These are phyloP conservation scores for Setophaga coronata DNA, from an alignment of 2,113 vertebrate species.

Conservation along the genomic window DNA sequence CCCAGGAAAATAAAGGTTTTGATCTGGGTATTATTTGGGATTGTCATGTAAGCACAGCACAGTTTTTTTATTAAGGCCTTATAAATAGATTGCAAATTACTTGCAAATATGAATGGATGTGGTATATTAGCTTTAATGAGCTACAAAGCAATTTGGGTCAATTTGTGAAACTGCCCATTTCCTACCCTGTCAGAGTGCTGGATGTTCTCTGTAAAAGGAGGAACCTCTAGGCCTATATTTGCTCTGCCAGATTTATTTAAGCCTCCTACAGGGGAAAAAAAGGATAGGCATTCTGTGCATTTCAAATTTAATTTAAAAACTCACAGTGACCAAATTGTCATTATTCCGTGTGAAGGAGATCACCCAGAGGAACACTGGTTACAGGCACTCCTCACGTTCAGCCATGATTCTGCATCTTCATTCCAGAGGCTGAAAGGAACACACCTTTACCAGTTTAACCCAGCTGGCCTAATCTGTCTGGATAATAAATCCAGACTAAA, in stretches of 20 bases:
- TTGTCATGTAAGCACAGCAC: not conserved
- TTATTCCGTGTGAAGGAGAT: not conserved
- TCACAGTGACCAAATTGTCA: not conserved
- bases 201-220: not conserved
- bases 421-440: not conserved
- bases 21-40: not conserved
- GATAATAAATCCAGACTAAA: not conserved
- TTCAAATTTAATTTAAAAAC: not conserved
- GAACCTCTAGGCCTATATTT: not conserved
- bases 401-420: not conserved
- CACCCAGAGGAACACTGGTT: not conserved
- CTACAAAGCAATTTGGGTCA: not conserved
- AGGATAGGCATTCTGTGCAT: too few relatives aligned
- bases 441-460: not conserved
- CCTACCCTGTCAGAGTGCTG: not conserved
- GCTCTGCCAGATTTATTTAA: not conserved
- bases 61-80: not conserved
- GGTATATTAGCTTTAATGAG: not conserved
- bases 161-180: not conserved
- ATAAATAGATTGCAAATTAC: not conserved
- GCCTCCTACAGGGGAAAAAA: not conserved
- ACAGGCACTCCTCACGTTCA: fast-evolving
- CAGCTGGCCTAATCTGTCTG: not conserved
- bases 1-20: not conserved
- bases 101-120: not conserved